These are phyloP conservation scores for Dermatemys mawii DNA, from an alignment of 2,113 vertebrate species.

Conservation along the genomic window DNA sequence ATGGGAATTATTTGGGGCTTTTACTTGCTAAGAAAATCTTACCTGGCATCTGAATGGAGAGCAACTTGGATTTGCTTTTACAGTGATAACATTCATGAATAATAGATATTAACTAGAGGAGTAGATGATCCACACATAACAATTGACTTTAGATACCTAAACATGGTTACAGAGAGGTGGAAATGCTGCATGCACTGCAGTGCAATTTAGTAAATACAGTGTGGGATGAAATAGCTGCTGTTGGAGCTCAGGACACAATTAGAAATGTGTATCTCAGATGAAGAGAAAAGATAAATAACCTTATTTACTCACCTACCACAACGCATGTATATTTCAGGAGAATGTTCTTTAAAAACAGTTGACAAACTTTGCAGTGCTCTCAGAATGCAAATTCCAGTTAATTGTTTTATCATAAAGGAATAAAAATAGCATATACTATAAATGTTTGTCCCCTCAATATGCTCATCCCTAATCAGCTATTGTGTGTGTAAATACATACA, in stretches of 20 bases:
- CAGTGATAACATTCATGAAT: slow-evolving; percentile 31
- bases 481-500: neutral
- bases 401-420: slow-evolving; percentile 25
- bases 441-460: neutral
- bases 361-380: slow-evolving; percentile 21
- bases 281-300: neutral
- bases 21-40: slow-evolving; percentile 27
- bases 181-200: slow-evolving; percentile 33
- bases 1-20: slow-evolving; percentile 15
- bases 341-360: slow-evolving; percentile 56
- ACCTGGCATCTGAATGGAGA: slow-evolving; percentile 59
- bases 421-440: neutral
- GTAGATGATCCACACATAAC: slow-evolving; percentile 37
- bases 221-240: slow-evolving; percentile 59
- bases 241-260: slow-evolving; percentile 46
- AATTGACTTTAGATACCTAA: slow-evolving; percentile 43
- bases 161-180: slow-evolving; percentile 40
- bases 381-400: slow-evolving; percentile 35
- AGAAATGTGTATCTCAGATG: slow-evolving; percentile 17
- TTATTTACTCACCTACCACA: slow-evolving; percentile 35
- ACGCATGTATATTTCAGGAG: slow-evolving; percentile 41
- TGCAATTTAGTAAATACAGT: slow-evolving; percentile 62
- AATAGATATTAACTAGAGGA: slow-evolving; percentile 38
- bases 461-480: neutral
- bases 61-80: slow-evolving; percentile 55